phyloP scores from a whole-genome alignment of 2,797 vertebrate genomes.

The Microtus obscurus region DNA sequence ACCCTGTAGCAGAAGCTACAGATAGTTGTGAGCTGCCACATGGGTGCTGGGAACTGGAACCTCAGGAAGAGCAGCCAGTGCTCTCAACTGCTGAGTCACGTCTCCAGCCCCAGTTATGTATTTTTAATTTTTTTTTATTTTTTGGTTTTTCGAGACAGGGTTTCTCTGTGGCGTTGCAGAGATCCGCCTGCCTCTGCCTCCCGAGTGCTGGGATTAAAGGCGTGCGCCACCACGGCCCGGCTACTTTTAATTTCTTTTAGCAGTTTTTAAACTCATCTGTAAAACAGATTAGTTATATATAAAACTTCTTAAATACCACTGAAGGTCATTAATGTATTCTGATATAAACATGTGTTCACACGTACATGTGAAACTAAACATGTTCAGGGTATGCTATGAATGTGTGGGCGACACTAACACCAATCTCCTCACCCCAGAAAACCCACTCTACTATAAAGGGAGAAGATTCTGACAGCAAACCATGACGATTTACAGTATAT shows the following conservation, averaged over 20 bases:
- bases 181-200: too few relatives aligned
- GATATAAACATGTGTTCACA: not conserved
- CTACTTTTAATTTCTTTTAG: constrained; percentile 56
- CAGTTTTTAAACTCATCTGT: constrained; percentile 3
- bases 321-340: not conserved
- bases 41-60: not conserved
- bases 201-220: too few relatives aligned
- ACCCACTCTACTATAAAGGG: not conserved
- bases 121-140: too few relatives aligned
- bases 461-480: constrained; percentile 24
- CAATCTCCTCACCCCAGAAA: not conserved
- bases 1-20: not conserved
- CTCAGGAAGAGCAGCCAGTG: not conserved
- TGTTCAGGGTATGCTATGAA: not conserved
- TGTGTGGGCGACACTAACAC: not conserved
- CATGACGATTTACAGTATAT: not conserved
- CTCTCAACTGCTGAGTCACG: not conserved
- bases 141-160: too few relatives aligned
- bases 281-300: constrained; percentile 15
- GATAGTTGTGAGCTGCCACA: not conserved
- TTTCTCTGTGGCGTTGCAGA: too few relatives aligned
- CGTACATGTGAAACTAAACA: not conserved
- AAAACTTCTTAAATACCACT: constrained; percentile 14
- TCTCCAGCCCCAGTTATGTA: not conserved
- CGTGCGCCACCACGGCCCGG: too few relatives aligned